Percentiles rank a stretch among this genome's conserved stretches.
phyloP scores from a whole-genome alignment of 2,888 invertebrate species.

The Platerodrilus igneus region DNA sequence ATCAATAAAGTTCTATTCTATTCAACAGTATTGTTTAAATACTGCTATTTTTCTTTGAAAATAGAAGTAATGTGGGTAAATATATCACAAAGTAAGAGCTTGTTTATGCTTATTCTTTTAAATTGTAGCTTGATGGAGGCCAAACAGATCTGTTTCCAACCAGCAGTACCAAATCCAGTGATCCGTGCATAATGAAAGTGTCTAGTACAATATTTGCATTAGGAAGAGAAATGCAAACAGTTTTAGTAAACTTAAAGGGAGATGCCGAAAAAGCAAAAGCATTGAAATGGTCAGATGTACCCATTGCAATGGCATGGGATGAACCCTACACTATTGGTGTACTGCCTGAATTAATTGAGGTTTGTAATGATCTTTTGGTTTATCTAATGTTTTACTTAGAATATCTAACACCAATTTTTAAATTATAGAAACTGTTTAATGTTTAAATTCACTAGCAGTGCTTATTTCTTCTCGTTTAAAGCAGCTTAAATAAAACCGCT shows the following conservation, averaged over 20 bases:
- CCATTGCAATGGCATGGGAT: slow-evolving; percentile 78
- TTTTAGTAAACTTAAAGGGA: slow-evolving; percentile 74
- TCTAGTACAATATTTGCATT: slow-evolving; percentile 73
- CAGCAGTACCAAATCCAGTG: slow-evolving; percentile 70
- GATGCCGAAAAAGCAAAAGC: slow-evolving; percentile 65
- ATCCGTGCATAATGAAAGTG: slow-evolving; percentile 77
- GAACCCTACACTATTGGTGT: slow-evolving; percentile 88
- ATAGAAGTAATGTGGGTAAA: too few relatives aligned
- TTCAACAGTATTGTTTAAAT: too few relatives aligned
- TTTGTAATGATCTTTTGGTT: slow-evolving; percentile 17
- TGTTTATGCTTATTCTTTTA: too few relatives aligned
- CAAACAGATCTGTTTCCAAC: slow-evolving; percentile 82
- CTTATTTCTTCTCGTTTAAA: too few relatives aligned
- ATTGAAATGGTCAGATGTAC: slow-evolving; percentile 75
- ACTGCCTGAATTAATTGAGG: slow-evolving; percentile 73
- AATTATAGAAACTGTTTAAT: neutral
- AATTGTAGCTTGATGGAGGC: slow-evolving; percentile 55
- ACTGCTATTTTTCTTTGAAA: too few relatives aligned
- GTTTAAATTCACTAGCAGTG: neutral
- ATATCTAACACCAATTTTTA: slow-evolving; percentile 3
- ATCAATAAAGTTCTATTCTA: too few relatives aligned
- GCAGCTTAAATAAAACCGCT: too few relatives aligned
- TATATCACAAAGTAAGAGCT: neutral
- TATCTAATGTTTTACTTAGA: neutral
- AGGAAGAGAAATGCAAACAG: slow-evolving; percentile 81